Evolutionary conservation across 1,140 invertebrate genomes (phyloP), one percentile per base, ranked within the genome.

Genomic region (Drosophila parvula): DNA sequence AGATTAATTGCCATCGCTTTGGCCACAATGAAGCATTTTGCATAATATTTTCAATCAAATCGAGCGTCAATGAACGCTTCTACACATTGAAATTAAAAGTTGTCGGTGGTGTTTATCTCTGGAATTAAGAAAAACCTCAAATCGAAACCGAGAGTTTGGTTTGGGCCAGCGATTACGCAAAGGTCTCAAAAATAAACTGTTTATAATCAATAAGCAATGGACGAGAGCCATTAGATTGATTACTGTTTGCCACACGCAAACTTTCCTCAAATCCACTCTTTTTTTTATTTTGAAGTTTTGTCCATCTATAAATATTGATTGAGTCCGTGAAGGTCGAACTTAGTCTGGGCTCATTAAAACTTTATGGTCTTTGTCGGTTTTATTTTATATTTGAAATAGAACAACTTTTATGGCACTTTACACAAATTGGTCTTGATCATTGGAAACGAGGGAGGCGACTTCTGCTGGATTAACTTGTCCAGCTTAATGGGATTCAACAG

Each of bases 61-160:
- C 48, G 47, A 65, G 68, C 70, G 79, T 89, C 80, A 88, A 88
- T 83, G 84, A 89, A 88, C 83, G 83, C 79, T 78, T 63, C n/a
- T 50, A 70, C 18, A 65, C 60, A 75, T 75, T 65, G 83, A 88
- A 88, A 88, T 71, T 64, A 89, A 89, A 60, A 88, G 83, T 88
- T 77, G 40, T 59, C 53, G 65, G 32, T 7, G 65, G 51, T 58
- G 44, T 68, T 65, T 67, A 9, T 53, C 27, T 51, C 43, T 40
- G 48, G 28, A 28, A 70, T 44, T 32, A 59, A 68, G 48, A 60
- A 68, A 41, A 69, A 59, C 43, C 16, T 38, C 9, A 45, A 71
- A 77, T 51, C 40, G 79, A 85, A 85, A 85, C 64, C 44, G 76
- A 89, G 71, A 88, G 83, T 88, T 62, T 58, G 64, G 73, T 89